Evolutionary conservation across 2,797 vertebrate species (phyloP), one percentile per base, ranked within the genome.

Genomic region (Neosilurus hyrtlii): DNA sequence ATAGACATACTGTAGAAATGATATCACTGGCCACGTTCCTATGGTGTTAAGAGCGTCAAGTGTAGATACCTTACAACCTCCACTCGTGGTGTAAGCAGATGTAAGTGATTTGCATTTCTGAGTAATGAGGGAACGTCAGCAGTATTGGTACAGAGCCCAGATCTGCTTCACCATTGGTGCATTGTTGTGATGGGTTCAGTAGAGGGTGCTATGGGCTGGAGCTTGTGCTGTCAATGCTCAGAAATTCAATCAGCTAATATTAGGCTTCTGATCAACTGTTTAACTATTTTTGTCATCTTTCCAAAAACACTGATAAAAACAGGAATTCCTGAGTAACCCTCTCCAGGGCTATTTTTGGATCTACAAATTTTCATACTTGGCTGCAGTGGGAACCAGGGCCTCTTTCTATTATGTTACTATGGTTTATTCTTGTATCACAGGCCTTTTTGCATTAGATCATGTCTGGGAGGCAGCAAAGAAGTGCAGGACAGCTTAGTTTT

Each of bases 381-480:
- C 75, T 51, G 11, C 67, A 79, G 4, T 68, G 54, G 54, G 30
- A 76, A 76, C 56, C 73, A 56, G 11, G 11, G 16, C 16, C 8
- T 57, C 8, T 56, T 61, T 54, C 66, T 63, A 62, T 63, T 56
- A 70, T 52, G 76, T 35, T 80, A 5, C 61, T 65, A 66, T 65
- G 14, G 63, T 80, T 37, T 80, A 61, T 11, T 26, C 37, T 35
- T 54, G 35, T 59, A 73, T 68, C 66, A 73, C 11, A 10, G 30
- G 11, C 30, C 43, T 57, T 51, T 56, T 67, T n/a, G 51, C 20
- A 63, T 51, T 51, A 65, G 59, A 68, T 87, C 81, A 61, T 90
- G 51, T 57, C 74, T 89, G 7, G 81, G 85, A 51, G 20, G 9
- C 56, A 35, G 52, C 51, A 66, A 74, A 24, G 11, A 74, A 20